A percentile compares a stretch with the other conserved stretches of the same genome.
Conservation (phyloP, 1,140 invertebrate species). For the Coenobita brevimanus region DNA sequence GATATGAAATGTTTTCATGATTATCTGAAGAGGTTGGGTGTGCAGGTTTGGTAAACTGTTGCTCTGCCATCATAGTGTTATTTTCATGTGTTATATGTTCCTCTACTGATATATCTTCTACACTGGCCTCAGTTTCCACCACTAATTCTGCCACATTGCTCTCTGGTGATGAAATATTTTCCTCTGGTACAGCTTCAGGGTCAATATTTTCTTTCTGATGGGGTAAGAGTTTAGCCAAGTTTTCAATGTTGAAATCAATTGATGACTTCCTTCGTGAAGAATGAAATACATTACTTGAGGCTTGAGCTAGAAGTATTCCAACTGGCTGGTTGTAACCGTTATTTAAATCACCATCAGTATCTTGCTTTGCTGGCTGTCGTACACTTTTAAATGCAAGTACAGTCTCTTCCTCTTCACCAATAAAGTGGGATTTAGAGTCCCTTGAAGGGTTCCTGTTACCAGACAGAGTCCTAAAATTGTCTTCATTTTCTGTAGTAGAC, state of each 20-base stretch:
- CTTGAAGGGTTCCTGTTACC: background rate
- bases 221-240: background rate
- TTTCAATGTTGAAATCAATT: constrained; percentile 14
- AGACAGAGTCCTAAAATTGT: background rate
- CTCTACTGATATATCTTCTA: background rate
- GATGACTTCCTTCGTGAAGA: constrained; percentile 25
- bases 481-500: no score
- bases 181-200: background rate
- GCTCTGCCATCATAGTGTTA: no score
- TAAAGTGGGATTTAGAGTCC: background rate
- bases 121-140: background rate
- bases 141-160: background rate
- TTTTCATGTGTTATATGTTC: background rate
- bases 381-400: background rate
- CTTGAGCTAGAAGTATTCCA: constrained; percentile 34
- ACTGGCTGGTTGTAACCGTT: background rate
- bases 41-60: no score
- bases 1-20: no score
- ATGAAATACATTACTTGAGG: constrained; percentile 13
- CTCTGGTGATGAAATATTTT: background rate
- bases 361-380: background rate
- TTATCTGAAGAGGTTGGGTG: no score
- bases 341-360: background rate
- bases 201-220: background rate
- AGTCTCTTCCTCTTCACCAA: background rate